Conservation (phyloP, 2,888 invertebrate species). For the Latheticus oryzae region DNA sequence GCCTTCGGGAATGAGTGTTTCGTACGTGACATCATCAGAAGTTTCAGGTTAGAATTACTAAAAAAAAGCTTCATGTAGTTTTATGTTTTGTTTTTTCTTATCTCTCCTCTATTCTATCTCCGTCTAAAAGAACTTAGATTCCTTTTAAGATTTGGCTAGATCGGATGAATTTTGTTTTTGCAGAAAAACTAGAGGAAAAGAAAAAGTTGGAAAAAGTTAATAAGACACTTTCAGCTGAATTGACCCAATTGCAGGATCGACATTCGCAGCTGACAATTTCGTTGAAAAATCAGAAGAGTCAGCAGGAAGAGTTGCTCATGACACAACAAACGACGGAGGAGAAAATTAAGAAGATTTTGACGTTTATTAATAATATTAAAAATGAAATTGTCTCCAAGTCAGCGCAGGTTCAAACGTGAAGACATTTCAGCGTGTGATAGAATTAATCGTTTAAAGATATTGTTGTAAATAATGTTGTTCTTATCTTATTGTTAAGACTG, state of each 20-base stretch:
- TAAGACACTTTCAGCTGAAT: conserved; percentile 60
- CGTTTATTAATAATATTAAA: conserved; percentile 59
- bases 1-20: conserved; percentile 61
- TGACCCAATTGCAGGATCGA: conserved; percentile 63
- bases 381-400: conserved; percentile 39
- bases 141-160: conserved; percentile 17
- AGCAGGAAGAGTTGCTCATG: conserved; percentile 59
- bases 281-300: conserved; percentile 60
- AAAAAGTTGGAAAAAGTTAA: conserved; percentile 61
- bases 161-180: conserved; percentile 48
- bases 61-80: background rate
- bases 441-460: conserved; percentile 1
- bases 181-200: conserved; percentile 64
- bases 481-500: conserved; percentile 37
- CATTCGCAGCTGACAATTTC: conserved; percentile 64
- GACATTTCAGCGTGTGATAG: conserved; percentile 9
- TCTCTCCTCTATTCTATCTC: conserved; percentile 23
- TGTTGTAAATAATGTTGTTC: conserved; percentile 22
- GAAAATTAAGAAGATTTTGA: conserved; percentile 62
- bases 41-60: conserved; percentile 58
- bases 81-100: conserved; percentile 17
- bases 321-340: conserved; percentile 60
- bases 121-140: conserved; percentile 20
- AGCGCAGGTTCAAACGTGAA: conserved; percentile 19
- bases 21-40: conserved; percentile 57